Conservation (phyloP, 2,888 invertebrate species). For the Actias luna region DNA sequence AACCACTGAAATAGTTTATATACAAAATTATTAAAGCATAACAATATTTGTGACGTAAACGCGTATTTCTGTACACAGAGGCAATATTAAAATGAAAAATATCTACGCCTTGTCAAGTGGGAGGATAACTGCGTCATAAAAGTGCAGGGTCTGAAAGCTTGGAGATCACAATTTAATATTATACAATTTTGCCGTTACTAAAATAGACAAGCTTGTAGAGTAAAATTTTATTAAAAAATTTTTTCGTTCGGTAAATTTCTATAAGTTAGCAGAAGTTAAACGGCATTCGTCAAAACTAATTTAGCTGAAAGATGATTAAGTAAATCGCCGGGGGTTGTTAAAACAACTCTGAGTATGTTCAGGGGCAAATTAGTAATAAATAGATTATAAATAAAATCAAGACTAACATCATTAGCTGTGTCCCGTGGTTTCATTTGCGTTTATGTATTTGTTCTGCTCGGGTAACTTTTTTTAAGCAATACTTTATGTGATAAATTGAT, state of each 20-base stretch:
- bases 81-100: slow-evolving; percentile 10
- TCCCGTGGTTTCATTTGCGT: too few species aligned
- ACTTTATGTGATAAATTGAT: too few species aligned
- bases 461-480: too few species aligned
- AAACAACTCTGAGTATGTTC: not conserved
- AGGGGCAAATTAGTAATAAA: too few species aligned
- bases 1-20: not conserved
- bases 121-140: slow-evolving; percentile 5
- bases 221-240: not conserved
- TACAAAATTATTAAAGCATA: not conserved
- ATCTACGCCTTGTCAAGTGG: not conserved
- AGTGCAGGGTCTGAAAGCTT: slow-evolving; percentile 1
- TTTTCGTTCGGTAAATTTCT: not conserved
- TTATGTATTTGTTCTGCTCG: too few species aligned
- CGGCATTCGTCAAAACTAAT: not conserved
- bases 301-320: slow-evolving; percentile 31
- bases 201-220: not conserved
- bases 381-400: too few species aligned
- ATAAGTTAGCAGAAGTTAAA: not conserved
- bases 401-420: too few species aligned
- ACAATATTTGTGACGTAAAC: not conserved
- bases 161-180: slow-evolving; percentile 1
- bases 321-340: not conserved
- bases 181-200: not conserved
- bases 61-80: not conserved